phyloP scores from a whole-genome alignment of 2,113 vertebrate species.

The Pollimyrus isidori region DNA sequence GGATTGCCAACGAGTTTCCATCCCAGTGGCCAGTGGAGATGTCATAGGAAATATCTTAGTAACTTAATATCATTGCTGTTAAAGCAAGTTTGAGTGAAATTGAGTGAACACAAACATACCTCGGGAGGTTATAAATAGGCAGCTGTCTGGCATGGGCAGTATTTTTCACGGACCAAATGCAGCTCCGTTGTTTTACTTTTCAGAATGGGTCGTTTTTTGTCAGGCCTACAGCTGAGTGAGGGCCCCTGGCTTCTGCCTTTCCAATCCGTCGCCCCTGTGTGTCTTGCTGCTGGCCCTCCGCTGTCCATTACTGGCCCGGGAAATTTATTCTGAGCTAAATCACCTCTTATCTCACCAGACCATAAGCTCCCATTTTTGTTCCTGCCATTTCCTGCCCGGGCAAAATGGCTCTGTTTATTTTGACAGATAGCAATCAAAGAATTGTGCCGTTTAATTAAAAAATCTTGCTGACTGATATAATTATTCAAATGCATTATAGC shows the following conservation, averaged over 20 bases:
- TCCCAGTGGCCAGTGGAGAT: background rate
- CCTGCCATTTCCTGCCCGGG: background rate
- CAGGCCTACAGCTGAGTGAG: background rate
- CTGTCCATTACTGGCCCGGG: background rate
- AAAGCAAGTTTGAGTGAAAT: background rate
- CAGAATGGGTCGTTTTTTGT: background rate
- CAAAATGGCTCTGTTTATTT: constrained; percentile 16
- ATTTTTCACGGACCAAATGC: background rate
- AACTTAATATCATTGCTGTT: background rate
- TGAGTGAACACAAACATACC: background rate
- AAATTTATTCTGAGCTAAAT: constrained; percentile 17
- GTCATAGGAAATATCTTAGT: background rate
- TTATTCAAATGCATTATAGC: constrained; percentile 2
- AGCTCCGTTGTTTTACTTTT: background rate
- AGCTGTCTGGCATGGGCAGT: background rate
- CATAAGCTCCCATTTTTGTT: constrained; percentile 6
- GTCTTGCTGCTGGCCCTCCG: background rate
- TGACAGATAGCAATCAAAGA: constrained; percentile 19
- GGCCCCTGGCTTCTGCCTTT: background rate
- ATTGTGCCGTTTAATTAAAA: constrained; percentile 17
- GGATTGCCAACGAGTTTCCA: background rate
- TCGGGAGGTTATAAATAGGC: background rate
- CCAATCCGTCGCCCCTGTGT: background rate
- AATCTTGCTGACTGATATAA: constrained; percentile 15
- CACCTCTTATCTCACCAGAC: constrained; percentile 17